Conservation (phyloP, 2,797 vertebrate genomes). For the Centropyge bicolor region DNA sequence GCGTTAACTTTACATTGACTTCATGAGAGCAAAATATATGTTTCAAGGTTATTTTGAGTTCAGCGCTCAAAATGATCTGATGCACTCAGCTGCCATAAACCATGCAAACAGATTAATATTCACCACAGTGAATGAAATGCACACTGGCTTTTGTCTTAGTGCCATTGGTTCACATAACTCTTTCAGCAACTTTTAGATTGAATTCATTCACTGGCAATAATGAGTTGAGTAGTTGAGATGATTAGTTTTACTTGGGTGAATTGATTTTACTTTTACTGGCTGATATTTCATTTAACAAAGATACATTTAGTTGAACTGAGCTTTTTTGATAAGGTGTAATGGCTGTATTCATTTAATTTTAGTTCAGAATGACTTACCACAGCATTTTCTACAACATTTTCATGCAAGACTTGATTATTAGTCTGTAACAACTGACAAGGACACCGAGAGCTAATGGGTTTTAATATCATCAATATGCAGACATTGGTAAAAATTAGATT, state of each 20-base stretch:
- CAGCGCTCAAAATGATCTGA: neutral
- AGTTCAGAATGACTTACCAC: slow-evolving; percentile 20
- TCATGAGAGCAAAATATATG: neutral
- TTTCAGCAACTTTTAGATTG: slow-evolving; percentile 40
- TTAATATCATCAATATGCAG: neutral
- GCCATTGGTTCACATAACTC: slow-evolving; percentile 16
- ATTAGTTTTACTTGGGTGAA: slow-evolving; percentile 54
- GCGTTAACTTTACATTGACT: slow-evolving; percentile 37
- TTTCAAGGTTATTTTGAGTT: slow-evolving; percentile 13
- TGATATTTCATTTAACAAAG: slow-evolving; percentile 39
- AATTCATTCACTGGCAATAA: slow-evolving; percentile 42
- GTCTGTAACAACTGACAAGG: slow-evolving; percentile 12
- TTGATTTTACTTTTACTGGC: slow-evolving; percentile 47
- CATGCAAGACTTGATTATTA: slow-evolving; percentile 20
- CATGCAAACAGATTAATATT: neutral
- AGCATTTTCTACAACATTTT: slow-evolving; percentile 10
- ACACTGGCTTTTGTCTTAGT: neutral
- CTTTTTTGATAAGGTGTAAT: slow-evolving; percentile 35
- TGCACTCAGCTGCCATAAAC: neutral
- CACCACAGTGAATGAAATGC: slow-evolving; percentile 27
- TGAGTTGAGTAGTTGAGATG: slow-evolving; percentile 46
- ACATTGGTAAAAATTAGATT: neutral
- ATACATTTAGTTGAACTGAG: slow-evolving; percentile 28
- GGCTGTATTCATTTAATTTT: slow-evolving; percentile 36
- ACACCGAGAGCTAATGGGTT: slow-evolving; percentile 28